Percentiles rank a stretch among this genome's conserved stretches.
These are phyloP conservation scores for Dissostichus mawsoni DNA, from an alignment of 2,113 vertebrate species.

Conservation along the genomic window DNA sequence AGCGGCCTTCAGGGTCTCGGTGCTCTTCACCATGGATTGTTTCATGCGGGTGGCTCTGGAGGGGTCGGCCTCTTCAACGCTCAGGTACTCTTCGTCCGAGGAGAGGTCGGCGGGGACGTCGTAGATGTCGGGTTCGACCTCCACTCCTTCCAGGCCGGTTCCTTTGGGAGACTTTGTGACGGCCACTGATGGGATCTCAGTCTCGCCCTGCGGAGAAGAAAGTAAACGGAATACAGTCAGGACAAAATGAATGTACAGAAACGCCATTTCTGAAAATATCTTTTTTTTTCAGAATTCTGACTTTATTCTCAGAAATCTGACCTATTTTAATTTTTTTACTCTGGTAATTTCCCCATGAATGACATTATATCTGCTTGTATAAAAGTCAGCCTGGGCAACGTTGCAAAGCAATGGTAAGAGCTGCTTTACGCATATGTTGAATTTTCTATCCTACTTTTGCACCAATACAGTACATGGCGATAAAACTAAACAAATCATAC, in stretches of 20 bases:
- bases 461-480: background rate
- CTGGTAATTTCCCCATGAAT: no score
- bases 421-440: no score
- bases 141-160: constrained; percentile 76
- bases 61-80: constrained; percentile 86
- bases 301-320: no score
- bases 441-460: no score
- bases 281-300: no score
- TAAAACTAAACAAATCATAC: background rate
- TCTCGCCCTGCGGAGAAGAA: constrained; percentile 87
- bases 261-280: no score
- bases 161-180: constrained; percentile 88
- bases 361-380: no score
- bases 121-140: constrained; percentile 85
- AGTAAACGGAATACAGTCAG: background rate
- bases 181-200: constrained; percentile 89
- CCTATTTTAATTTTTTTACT: no score
- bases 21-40: constrained; percentile 90
- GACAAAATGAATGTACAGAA: background rate
- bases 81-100: constrained; percentile 94
- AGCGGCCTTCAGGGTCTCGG: constrained; percentile 93
- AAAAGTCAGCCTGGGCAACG: no score
- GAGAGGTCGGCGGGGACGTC: constrained; percentile 92
- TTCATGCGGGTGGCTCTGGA: constrained; percentile 88
- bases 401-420: no score